A percentile compares a stretch with the other conserved stretches of the same genome.
Evolutionary conservation across 2,113 vertebrate species (phyloP).

Genomic region (Periophthalmus modestus): DNA sequence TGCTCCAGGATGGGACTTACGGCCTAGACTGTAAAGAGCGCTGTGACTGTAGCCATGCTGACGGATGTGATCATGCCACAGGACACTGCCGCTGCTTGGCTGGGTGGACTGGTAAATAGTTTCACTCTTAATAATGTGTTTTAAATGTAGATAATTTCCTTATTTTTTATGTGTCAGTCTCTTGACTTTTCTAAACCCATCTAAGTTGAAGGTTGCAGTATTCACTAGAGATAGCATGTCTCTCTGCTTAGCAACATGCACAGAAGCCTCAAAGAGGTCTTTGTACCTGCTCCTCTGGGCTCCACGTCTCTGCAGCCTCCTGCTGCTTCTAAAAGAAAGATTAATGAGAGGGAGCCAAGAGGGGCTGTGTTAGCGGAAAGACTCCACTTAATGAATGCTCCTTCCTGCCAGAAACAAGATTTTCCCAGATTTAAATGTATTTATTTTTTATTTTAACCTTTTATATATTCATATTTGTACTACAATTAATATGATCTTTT

Average conservation of each 20-base stretch:
- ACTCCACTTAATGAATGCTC: constrained; percentile 3
- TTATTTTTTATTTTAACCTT: not conserved
- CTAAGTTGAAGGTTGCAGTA: constrained; percentile 82
- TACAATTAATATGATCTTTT: not conserved
- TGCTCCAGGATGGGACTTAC: constrained; percentile 87
- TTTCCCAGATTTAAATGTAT: not conserved
- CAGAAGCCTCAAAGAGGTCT: constrained; percentile 83
- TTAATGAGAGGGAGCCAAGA: constrained; percentile 39
- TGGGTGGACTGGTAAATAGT: constrained; percentile 89
- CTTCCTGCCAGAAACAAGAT: not conserved
- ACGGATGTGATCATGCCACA: constrained; percentile 90
- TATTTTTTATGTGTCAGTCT: not conserved
- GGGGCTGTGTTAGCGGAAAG: not conserved
- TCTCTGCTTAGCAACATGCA: constrained; percentile 86
- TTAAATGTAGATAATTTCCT: not conserved
- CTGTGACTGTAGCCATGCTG: constrained; percentile 95
- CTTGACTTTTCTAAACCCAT: constrained; percentile 51
- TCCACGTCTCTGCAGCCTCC: constrained; percentile 73
- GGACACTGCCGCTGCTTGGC: constrained; percentile 94
- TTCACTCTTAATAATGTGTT: not conserved
- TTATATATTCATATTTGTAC: not conserved
- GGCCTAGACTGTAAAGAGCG: constrained; percentile 90
- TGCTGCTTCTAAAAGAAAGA: constrained; percentile 60
- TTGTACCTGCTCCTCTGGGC: constrained; percentile 80
- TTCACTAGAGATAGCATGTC: constrained; percentile 54